A percentile compares a stretch with the other conserved stretches of the same genome.
Conservation (phyloP, 2,888 invertebrate species). For the Netelia fuscicornis region DNA sequence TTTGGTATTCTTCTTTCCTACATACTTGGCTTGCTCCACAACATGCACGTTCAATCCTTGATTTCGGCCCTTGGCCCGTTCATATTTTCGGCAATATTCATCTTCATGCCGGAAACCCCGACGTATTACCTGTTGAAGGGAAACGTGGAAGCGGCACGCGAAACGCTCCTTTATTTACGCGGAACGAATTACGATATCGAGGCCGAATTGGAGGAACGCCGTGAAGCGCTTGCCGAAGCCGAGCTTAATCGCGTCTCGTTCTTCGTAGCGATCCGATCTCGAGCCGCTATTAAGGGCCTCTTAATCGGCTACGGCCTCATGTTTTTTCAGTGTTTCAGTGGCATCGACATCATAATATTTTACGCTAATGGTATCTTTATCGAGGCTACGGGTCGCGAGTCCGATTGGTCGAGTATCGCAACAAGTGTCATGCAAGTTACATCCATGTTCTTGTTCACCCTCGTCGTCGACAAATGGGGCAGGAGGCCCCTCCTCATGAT, state of each 20-base stretch:
- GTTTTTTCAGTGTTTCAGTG: constrained; percentile 95
- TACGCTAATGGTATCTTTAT: constrained; percentile 91
- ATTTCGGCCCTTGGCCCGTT: constrained; percentile 89
- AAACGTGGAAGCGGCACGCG: constrained; percentile 88
- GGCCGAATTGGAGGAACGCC: constrained; percentile 88
- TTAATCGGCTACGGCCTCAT: constrained; percentile 92
- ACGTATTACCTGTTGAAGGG: constrained; percentile 89
- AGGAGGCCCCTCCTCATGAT: constrained; percentile 91
- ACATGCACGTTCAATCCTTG: constrained; percentile 88
- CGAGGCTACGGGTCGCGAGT: constrained; percentile 86
- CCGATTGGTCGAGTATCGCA: constrained; percentile 90
- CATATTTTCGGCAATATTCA: constrained; percentile 89
- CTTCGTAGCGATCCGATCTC: constrained; percentile 86
- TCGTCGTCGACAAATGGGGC: constrained; percentile 93
- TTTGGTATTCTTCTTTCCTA: constrained; percentile 93
- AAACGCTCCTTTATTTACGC: constrained; percentile 90
- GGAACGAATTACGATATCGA: constrained; percentile 90
- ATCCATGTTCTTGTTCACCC: constrained; percentile 90
- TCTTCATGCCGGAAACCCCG: constrained; percentile 96
- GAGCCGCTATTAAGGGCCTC: constrained; percentile 89
- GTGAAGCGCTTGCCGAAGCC: constrained; percentile 86
- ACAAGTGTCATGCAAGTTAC: constrained; percentile 94
- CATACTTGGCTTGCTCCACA: constrained; percentile 87
- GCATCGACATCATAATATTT: constrained; percentile 94
- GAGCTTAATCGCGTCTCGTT: constrained; percentile 87